Evolutionary conservation across 2,113 vertebrate genomes (phyloP).

Genomic region (Cynocephalus volans): DNA sequence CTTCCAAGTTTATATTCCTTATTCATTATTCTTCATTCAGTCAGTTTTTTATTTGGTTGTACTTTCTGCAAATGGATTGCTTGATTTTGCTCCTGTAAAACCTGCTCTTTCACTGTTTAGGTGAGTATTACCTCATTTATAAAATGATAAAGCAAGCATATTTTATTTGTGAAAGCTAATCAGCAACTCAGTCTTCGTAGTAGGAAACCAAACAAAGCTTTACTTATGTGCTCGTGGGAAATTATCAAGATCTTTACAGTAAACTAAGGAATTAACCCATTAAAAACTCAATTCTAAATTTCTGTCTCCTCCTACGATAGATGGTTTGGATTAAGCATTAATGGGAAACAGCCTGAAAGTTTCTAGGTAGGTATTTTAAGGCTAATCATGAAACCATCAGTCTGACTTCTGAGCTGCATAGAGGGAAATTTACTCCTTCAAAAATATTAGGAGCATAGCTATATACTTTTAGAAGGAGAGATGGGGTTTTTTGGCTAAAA

Average conservation of each 20-base stretch:
- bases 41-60: not conserved
- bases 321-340: not conserved
- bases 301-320: not conserved
- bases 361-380: not conserved
- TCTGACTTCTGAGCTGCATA: not conserved
- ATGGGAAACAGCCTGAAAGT: not conserved
- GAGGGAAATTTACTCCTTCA: not conserved
- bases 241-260: not conserved
- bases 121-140: not conserved
- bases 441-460: not conserved
- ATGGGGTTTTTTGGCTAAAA: not conserved
- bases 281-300: not conserved
- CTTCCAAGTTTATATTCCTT: constrained; percentile 19
- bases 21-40: not conserved
- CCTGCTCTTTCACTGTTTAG: not conserved
- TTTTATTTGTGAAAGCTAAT: not conserved
- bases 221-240: not conserved
- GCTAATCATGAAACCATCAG: not conserved
- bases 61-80: constrained; percentile 8
- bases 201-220: constrained; percentile 1
- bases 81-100: not conserved
- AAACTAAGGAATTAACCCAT: not conserved
- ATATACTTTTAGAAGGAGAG: not conserved
- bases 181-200: not conserved
- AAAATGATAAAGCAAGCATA: constrained; percentile 13